phyloP scores from a whole-genome alignment of 1,140 invertebrate species.

The Drosophila malerkotliana region DNA sequence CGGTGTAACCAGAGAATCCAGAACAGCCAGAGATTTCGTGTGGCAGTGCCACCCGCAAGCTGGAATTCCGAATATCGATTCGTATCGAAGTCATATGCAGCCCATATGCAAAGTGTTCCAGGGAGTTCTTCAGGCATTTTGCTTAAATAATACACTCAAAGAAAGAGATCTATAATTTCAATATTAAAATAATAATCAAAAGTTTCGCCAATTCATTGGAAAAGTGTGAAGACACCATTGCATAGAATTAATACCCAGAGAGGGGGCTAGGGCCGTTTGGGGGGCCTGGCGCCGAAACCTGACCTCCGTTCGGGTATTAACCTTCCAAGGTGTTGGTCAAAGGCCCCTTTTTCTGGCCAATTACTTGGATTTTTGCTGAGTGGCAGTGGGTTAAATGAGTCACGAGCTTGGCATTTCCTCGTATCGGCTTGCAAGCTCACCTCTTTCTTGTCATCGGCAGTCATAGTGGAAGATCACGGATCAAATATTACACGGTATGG shows the following conservation, averaged over 20 bases:
- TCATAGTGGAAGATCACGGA: slow-evolving; percentile 13
- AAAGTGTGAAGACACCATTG: not conserved
- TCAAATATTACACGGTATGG: slow-evolving; percentile 14
- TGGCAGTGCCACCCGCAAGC: slow-evolving; percentile 33
- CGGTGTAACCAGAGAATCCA: slow-evolving; percentile 3
- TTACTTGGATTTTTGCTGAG: slow-evolving; percentile 41
- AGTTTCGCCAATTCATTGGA: not conserved
- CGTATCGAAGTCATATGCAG: slow-evolving; percentile 41
- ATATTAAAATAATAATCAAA: not conserved
- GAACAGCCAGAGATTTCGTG: not conserved
- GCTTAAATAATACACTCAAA: slow-evolving; percentile 13
- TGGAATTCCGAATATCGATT: slow-evolving; percentile 40
- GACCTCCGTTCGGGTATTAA: slow-evolving; percentile 48
- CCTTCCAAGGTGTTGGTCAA: slow-evolving; percentile 55
- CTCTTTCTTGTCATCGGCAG: slow-evolving; percentile 4
- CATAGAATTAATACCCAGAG: not conserved
- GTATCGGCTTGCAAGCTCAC: not conserved
- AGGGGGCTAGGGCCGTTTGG: slow-evolving; percentile 4
- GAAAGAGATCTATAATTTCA: not conserved
- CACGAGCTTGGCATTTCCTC: slow-evolving; percentile 29
- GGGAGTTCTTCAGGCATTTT: slow-evolving; percentile 5
- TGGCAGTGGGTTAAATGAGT: slow-evolving; percentile 26
- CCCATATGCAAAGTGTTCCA: slow-evolving; percentile 46
- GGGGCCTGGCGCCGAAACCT: slow-evolving; percentile 54
- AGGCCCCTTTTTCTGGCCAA: slow-evolving; percentile 28